phyloP scores from a whole-genome alignment of 2,797 vertebrate species.

The Cyclopterus lumpus region DNA sequence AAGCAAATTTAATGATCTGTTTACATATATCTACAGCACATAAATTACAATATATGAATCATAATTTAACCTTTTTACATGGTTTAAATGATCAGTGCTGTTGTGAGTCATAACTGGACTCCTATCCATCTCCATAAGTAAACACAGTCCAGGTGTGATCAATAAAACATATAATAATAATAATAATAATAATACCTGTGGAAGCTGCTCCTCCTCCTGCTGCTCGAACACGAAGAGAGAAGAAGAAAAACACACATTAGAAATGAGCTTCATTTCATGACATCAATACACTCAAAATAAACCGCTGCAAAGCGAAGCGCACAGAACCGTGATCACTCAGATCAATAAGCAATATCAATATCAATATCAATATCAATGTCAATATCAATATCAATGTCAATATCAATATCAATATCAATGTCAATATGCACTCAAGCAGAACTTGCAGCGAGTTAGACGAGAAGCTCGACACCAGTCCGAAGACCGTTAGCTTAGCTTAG shows the following conservation, averaged over 20 bases:
- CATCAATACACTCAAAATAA: conserved; percentile 52
- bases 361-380: too few species aligned
- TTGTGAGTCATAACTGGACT: not conserved
- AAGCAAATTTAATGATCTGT: not conserved
- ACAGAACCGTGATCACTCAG: conserved; percentile 2
- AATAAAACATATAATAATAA: conserved; percentile 43
- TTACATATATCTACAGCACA: not conserved
- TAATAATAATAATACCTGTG: too few species aligned
- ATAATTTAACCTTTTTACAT: not conserved
- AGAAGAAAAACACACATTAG: conserved; percentile 34
- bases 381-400: too few species aligned
- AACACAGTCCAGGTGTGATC: conserved; percentile 36
- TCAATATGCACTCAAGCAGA: too few species aligned
- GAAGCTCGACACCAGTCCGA: not conserved
- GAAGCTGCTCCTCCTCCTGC: conserved; percentile 70
- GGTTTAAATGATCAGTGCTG: not conserved
- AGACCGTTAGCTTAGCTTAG: conserved; percentile 25
- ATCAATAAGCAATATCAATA: not conserved
- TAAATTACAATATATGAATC: not conserved
- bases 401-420: too few species aligned
- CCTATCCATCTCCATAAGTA: conserved; percentile 18
- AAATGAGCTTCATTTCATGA: conserved; percentile 25
- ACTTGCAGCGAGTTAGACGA: conserved; percentile 17
- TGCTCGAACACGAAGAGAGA: conserved; percentile 28
- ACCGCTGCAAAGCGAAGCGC: conserved; percentile 45